Evolutionary conservation across 1,140 invertebrate species (phyloP).

Genomic region (Ridgeia piscesae): DNA sequence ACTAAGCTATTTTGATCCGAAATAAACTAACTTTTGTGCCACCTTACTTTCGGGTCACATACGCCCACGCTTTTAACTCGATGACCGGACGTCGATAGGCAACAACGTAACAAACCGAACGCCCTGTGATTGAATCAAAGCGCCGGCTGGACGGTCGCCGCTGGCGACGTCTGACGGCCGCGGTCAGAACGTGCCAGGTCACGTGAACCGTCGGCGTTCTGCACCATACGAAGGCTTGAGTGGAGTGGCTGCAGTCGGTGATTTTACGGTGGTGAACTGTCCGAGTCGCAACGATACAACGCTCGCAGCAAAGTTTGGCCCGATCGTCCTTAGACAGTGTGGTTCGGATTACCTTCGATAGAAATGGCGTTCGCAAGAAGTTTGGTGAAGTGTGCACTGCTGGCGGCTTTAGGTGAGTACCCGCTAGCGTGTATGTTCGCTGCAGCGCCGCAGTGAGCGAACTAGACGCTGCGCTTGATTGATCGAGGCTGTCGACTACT

Average conservation of each 20-base stretch:
- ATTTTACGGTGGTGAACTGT: neutral
- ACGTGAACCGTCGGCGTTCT: neutral
- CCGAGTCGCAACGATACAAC: neutral
- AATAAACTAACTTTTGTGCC: neutral
- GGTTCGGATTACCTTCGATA: neutral
- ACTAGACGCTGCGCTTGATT: neutral
- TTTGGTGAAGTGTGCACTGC: neutral
- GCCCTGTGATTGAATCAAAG: neutral
- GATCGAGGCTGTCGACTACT: neutral
- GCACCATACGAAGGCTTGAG: neutral
- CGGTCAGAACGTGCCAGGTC: neutral
- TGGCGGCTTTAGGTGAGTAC: neutral
- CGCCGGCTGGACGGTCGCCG: neutral
- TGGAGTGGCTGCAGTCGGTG: neutral
- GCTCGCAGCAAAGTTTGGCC: neutral
- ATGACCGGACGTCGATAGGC: neutral
- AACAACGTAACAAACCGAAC: neutral
- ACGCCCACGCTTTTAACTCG: neutral
- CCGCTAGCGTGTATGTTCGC: neutral
- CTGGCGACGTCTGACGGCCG: neutral
- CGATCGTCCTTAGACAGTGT: neutral
- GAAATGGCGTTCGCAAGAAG: neutral
- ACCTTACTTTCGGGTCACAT: neutral
- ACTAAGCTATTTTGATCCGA: neutral
- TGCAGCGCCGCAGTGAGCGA: neutral